These are phyloP conservation scores for Rhinopomastus cyanomelas DNA, from an alignment of 2,113 vertebrate genomes.

Conservation along the genomic window DNA sequence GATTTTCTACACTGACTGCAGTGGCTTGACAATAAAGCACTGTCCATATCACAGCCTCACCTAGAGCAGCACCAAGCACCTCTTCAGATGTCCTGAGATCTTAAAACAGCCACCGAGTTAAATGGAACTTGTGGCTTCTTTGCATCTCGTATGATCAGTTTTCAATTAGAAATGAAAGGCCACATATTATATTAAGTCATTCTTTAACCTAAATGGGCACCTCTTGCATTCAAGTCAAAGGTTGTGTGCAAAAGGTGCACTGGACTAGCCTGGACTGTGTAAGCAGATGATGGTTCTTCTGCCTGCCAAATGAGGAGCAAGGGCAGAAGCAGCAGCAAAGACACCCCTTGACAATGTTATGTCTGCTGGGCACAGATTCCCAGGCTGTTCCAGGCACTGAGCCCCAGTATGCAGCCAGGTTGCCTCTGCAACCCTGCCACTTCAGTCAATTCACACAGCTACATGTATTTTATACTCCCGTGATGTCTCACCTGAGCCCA, in stretches of 20 bases:
- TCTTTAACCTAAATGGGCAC: neutral
- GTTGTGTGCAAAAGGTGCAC: neutral
- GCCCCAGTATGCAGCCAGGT: neutral
- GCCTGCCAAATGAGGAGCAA: neutral
- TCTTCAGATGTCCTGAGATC: neutral
- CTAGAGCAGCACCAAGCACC: neutral
- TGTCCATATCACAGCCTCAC: neutral
- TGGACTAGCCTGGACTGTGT: neutral
- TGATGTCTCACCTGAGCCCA: constrained; percentile 45
- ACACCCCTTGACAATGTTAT: accelerated
- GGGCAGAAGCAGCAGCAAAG: neutral
- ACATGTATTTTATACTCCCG: constrained; percentile 39
- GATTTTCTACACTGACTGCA: neutral
- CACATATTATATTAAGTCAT: neutral
- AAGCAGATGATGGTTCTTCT: neutral
- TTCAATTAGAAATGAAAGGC: constrained; percentile 16
- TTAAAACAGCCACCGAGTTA: neutral
- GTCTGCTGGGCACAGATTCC: neutral
- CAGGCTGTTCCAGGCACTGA: neutral
- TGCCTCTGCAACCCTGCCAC: constrained; percentile 26
- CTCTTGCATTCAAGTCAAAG: neutral
- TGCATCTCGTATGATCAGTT: neutral
- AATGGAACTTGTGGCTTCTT: constrained; percentile 3
- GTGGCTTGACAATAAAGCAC: neutral
- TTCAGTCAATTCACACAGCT: constrained; percentile 39